Conservation (phyloP, 2,113 vertebrate species). For the Muscicapa adusta region DNA sequence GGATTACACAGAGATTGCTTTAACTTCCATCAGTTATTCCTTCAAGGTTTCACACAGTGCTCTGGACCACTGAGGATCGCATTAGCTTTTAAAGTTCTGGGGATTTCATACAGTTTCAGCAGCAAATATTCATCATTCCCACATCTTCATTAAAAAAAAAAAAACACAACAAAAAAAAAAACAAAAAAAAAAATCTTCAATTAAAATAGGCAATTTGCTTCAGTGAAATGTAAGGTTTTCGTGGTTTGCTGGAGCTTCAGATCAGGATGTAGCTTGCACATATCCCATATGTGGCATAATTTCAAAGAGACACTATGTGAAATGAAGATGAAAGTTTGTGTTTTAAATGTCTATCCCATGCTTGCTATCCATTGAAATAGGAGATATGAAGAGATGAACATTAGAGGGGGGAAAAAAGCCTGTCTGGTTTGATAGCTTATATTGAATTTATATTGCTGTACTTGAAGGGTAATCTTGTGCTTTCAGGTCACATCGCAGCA, state of each 20-base stretch:
- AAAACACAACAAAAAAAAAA: background rate
- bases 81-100: background rate
- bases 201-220: background rate
- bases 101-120: background rate
- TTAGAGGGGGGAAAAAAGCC: background rate
- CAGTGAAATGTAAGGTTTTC: background rate
- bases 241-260: background rate
- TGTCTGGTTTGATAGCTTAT: background rate
- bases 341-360: background rate
- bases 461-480: background rate
- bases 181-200: background rate
- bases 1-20: background rate
- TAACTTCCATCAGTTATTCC: background rate
- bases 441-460: background rate
- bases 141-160: background rate
- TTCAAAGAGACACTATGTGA: conserved; percentile 15
- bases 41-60: background rate
- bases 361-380: background rate
- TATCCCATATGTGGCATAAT: conserved; percentile 2
- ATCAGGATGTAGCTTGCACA: background rate
- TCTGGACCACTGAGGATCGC: background rate
- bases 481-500: background rate
- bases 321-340: background rate
- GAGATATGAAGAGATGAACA: background rate
- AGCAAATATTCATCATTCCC: background rate